A percentile compares a stretch with the other conserved stretches of the same genome.
Conservation (phyloP, 2,113 vertebrate genomes). For the Prinia subflava region DNA sequence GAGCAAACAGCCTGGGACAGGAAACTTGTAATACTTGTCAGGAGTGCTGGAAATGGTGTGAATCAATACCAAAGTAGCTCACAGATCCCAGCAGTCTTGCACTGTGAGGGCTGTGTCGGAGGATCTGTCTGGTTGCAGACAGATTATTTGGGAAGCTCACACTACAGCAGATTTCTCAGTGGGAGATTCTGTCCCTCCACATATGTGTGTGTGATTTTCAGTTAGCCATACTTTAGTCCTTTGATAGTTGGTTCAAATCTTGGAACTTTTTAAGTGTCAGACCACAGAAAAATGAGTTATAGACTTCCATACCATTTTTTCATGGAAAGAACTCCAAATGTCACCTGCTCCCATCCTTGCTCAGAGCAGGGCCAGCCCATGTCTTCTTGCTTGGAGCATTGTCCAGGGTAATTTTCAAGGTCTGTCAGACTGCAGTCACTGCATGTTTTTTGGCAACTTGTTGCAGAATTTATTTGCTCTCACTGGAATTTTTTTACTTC, state of each 20-base stretch:
- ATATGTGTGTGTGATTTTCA: background rate
- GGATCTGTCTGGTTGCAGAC: background rate
- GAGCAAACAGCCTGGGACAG: background rate
- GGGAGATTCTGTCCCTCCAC: background rate
- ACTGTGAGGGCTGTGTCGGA: background rate
- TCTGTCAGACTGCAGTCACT: background rate
- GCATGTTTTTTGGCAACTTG: background rate
- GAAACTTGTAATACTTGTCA: background rate
- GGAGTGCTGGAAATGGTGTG: background rate
- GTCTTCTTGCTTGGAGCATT: background rate
- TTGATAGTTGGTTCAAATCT: background rate
- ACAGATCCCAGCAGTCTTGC: background rate
- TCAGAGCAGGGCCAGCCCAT: background rate
- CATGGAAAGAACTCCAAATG: background rate
- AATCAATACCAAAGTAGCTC: background rate
- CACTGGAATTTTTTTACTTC: background rate
- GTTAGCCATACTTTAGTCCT: background rate
- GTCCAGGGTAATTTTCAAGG: background rate
- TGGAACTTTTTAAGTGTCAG: background rate
- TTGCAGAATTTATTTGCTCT: background rate
- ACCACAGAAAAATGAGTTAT: background rate
- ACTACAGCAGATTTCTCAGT: background rate
- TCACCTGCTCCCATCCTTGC: background rate
- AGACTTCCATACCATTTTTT: background rate
- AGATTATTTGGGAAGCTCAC: rapidly evolving